Evolutionary conservation across 2,888 invertebrate genomes (phyloP).

Genomic region (Cephus sareptanus): DNA sequence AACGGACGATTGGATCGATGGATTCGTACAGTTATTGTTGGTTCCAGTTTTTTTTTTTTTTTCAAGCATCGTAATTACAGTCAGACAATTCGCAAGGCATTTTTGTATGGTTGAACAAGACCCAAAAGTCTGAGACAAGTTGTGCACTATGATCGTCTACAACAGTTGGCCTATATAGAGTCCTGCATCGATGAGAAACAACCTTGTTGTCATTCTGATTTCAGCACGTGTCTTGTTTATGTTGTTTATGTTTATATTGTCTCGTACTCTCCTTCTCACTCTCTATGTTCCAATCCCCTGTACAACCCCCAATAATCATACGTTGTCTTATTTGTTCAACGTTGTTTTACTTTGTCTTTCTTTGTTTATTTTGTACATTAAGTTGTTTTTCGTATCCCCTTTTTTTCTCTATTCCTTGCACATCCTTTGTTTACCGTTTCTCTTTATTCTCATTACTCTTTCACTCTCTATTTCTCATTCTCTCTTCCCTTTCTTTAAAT

Average conservation of each 20-base stretch:
- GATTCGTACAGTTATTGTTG: not conserved
- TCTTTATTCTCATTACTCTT: not conserved
- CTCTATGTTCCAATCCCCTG: not conserved
- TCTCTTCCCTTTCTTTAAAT: not conserved
- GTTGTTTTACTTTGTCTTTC: not conserved
- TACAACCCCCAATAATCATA: not conserved
- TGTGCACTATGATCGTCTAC: not conserved
- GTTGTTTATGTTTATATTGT: not conserved
- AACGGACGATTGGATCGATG: not conserved
- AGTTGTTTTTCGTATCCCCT: not conserved
- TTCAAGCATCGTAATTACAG: not conserved
- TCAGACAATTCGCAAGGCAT: not conserved
- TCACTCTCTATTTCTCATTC: not conserved
- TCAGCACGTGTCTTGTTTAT: not conserved
- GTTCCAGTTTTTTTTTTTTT: not conserved
- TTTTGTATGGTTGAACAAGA: not conserved
- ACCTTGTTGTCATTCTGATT: not conserved
- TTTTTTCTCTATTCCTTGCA: not conserved
- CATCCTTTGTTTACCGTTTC: not conserved
- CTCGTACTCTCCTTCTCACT: not conserved
- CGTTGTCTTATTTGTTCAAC: not conserved
- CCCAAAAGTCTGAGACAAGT: not conserved
- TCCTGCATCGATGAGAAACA: not conserved
- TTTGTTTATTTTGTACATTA: not conserved
- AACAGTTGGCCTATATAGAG: not conserved